These are phyloP conservation scores for Mobula birostris DNA, from an alignment of 2,113 vertebrate genomes.

Conservation along the genomic window DNA sequence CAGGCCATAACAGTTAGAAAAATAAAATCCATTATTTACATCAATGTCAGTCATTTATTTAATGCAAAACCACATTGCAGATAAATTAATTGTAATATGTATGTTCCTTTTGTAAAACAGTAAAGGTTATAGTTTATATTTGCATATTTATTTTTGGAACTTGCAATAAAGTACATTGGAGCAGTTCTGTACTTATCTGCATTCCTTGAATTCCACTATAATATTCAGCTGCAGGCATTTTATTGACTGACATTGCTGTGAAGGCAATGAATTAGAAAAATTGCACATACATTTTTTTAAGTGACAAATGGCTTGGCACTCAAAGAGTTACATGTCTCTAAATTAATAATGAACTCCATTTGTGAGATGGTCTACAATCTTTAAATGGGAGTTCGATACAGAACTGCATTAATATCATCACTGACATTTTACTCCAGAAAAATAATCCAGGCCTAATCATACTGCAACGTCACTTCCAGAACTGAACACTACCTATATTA, in stretches of 20 bases:
- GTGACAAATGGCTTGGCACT: constrained; percentile 21
- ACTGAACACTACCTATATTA: not conserved
- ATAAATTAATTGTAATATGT: not conserved
- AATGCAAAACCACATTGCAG: not conserved
- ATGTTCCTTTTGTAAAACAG: not conserved
- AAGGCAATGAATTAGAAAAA: constrained; percentile 28
- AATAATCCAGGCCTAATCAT: not conserved
- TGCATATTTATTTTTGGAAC: not conserved
- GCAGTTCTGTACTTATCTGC: not conserved
- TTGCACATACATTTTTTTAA: constrained; percentile 9
- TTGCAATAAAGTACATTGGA: not conserved
- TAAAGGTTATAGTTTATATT: not conserved
- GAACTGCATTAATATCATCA: constrained; percentile 7
- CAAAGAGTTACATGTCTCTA: constrained; percentile 16
- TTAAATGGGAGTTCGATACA: constrained; percentile 26
- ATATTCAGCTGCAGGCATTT: constrained; percentile 24
- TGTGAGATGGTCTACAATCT: constrained; percentile 19
- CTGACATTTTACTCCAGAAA: not conserved
- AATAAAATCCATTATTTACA: not conserved
- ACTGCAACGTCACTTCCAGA: not conserved
- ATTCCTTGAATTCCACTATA: constrained; percentile 5
- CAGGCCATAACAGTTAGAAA: not conserved
- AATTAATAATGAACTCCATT: constrained; percentile 37
- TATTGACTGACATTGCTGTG: not conserved
- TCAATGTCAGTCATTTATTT: not conserved